Percentiles rank a stretch among this genome's conserved stretches.
These are phyloP conservation scores for Protaetia brevitarsis DNA, from an alignment of 1,140 invertebrate species.

Conservation along the genomic window DNA sequence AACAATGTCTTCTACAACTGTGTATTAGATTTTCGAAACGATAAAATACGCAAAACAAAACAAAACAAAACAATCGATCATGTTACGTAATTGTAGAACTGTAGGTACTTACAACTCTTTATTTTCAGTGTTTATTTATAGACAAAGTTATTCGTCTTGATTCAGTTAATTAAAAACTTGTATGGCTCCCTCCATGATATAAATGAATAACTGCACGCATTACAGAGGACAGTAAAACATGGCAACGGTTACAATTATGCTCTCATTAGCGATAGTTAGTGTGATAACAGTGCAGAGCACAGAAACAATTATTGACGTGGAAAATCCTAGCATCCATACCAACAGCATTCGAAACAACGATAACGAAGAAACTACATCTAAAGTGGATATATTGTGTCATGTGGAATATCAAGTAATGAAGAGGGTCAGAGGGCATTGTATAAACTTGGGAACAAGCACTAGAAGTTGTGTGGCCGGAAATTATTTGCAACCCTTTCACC, in stretches of 20 bases:
- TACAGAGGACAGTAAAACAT: neutral
- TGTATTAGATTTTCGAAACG: too few relatives aligned
- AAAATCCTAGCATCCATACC: neutral
- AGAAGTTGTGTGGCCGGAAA: constrained; percentile 48
- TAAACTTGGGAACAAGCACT: constrained; percentile 43
- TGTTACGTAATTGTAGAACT: too few relatives aligned
- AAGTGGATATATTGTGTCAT: constrained; percentile 8
- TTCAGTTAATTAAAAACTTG: neutral
- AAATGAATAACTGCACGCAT: neutral
- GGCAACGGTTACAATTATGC: neutral
- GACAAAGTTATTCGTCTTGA: too few relatives aligned
- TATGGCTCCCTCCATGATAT: neutral
- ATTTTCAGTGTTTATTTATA: too few relatives aligned
- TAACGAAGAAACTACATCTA: constrained; percentile 18
- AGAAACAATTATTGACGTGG: constrained; percentile 24
- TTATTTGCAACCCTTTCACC: constrained; percentile 48
- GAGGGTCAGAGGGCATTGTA: constrained; percentile 44
- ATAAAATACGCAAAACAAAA: too few relatives aligned
- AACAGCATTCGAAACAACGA: neutral
- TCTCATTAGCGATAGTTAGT: neutral
- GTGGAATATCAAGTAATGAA: constrained; percentile 43
- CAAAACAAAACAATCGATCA: too few relatives aligned
- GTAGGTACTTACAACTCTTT: too few relatives aligned
- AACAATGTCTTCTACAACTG: too few relatives aligned
- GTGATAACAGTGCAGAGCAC: neutral